These are phyloP conservation scores for Scyliorhinus canicula DNA, from an alignment of 2,797 vertebrate species.

Conservation along the genomic window DNA sequence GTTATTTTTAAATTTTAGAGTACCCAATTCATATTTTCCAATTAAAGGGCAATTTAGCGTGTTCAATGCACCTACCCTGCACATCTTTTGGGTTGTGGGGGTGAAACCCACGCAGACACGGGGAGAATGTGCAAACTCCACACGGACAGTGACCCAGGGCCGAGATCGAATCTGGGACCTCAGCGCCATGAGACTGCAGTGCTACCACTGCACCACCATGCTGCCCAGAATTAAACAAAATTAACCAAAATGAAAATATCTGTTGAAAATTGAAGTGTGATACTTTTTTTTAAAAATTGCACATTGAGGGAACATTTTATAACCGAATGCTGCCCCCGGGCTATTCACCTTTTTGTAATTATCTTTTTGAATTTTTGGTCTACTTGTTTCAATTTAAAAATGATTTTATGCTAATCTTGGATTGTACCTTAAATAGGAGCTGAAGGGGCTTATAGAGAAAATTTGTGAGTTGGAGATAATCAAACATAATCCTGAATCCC, in stretches of 20 bases:
- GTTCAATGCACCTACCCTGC: too few relatives aligned
- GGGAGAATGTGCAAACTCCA: too few relatives aligned
- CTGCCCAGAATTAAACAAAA: too few relatives aligned
- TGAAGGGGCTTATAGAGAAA: not conserved
- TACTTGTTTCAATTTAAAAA: not conserved
- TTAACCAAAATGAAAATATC: not conserved
- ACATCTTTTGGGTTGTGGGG: too few relatives aligned
- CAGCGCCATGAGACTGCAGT: too few relatives aligned
- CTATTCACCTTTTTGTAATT: not conserved
- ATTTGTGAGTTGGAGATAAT: not conserved
- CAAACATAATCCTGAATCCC: not conserved
- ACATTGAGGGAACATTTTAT: not conserved
- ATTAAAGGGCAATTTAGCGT: too few relatives aligned
- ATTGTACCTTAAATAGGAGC: not conserved
- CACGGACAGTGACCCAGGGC: too few relatives aligned
- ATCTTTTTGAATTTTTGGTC: not conserved
- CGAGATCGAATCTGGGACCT: too few relatives aligned
- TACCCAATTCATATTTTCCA: too few relatives aligned
- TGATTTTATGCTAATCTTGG: not conserved
- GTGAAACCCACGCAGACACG: too few relatives aligned
- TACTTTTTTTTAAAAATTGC: not conserved
- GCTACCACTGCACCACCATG: too few relatives aligned
- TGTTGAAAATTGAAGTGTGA: not conserved
- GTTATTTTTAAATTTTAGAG: too few relatives aligned
- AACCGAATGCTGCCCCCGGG: not conserved